Evolutionary conservation across 2,113 vertebrate genomes (phyloP), one percentile per base, ranked within the genome.

Genomic region (Tonatia bakeri): DNA sequence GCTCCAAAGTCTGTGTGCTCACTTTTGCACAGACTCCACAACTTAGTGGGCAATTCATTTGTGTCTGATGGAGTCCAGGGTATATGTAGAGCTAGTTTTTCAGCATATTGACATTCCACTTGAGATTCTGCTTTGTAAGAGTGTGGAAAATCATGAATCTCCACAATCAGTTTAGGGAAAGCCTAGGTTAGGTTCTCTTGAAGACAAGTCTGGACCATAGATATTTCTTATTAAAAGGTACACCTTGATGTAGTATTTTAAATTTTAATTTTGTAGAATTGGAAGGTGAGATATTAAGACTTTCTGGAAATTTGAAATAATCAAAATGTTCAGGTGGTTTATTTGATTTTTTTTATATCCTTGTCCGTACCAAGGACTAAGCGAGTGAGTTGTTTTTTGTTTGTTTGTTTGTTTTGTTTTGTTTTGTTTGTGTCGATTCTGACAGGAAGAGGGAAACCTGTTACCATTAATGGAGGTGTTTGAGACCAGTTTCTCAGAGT

Each of bases 261-360:
- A 36, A 94, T 64, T 90, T 90, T 73, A 38, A 89, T 80, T 93
- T 65, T 90, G 14, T 90, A 65, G 56, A 90, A 33, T 65, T 86
- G 38, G 12, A 75, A 56, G 24, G 20, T 81, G 26, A 15, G 38
- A 33, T 85, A 50, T 80, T 59, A 79, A 59, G 61, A 54, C 56
- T 80, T 85, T 93, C 20, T 86, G 45, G 52, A 96, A 47, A 56
- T 67, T 73, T 28, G 24, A 85, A 65, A 72, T 84, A 26, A 47
- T 76, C 67, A 7, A 67, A 75, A 87, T 90, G 50, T 89, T 84
- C n/a, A 84, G 26, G 52, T 67, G 50, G 75, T 73, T 86, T 13
- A 45, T 72, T 79, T 72, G 14, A 52, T 79, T 85, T 95, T 84
- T 95, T 43, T 84, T 72, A 72, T 40, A 40, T 72, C 36, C 69